These are phyloP conservation scores for Mormyrops boulengeri DNA, from an alignment of 2,797 vertebrate species.

Conservation along the genomic window DNA sequence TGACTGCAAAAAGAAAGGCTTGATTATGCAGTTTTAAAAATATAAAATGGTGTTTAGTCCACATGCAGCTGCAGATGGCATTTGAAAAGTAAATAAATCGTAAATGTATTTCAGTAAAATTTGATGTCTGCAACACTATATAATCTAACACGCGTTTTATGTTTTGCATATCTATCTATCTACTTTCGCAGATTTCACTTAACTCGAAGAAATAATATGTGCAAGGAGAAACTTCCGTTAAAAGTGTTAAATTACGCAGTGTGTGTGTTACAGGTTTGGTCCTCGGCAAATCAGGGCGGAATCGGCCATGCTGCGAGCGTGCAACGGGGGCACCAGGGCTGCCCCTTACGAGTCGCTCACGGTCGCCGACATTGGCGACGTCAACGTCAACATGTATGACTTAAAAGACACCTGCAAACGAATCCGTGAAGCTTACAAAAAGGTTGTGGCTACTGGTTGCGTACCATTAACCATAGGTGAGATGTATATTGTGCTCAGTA, in stretches of 20 bases:
- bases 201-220: not conserved
- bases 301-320: conserved; percentile 66
- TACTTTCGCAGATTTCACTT: not conserved
- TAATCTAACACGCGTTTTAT: not conserved
- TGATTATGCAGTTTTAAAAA: no score
- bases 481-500: not conserved
- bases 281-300: conserved; percentile 80
- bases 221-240: not conserved
- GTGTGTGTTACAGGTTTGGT: conserved; percentile 67
- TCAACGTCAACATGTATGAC: conserved; percentile 78
- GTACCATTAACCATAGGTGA: conserved; percentile 85
- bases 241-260: not conserved
- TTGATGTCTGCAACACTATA: no score
- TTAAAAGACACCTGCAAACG: conserved; percentile 77
- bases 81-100: no score
- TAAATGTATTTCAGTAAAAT: no score
- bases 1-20: not conserved
- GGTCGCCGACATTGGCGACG: conserved; percentile 83
- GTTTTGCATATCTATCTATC: not conserved
- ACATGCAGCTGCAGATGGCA: no score
- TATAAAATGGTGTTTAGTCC: no score
- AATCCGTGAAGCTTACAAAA: conserved; percentile 69
- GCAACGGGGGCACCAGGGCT: conserved; percentile 67
- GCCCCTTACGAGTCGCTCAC: conserved; percentile 75
- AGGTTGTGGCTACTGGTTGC: conserved; percentile 62